phyloP scores from a whole-genome alignment of 2,797 vertebrate species.

The Cichlasoma orientale region DNA sequence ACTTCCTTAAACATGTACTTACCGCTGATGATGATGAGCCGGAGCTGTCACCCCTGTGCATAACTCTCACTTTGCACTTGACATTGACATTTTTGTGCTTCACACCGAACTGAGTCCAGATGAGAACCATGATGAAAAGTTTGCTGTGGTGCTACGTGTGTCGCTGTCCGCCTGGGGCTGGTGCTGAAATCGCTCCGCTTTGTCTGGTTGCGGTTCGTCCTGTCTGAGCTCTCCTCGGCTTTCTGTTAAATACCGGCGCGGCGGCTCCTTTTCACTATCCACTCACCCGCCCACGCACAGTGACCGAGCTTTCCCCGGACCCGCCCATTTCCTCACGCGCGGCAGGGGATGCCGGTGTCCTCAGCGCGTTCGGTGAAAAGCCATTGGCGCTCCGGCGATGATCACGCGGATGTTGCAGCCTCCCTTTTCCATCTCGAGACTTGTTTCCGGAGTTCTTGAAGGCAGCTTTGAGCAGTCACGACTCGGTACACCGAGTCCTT shows the following conservation, averaged over 20 bases:
- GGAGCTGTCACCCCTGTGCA: slow-evolving; percentile 82
- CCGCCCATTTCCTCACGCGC: slow-evolving; percentile 69
- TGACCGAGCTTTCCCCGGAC: slow-evolving; percentile 81
- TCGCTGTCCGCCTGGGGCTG: slow-evolving; percentile 69
- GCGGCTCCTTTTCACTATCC: slow-evolving; percentile 62
- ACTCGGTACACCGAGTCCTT: slow-evolving; percentile 38
- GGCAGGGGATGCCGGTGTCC: slow-evolving; percentile 77
- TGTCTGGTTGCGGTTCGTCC: background rate
- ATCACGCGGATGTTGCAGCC: slow-evolving; percentile 78
- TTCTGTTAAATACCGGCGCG: slow-evolving; percentile 67
- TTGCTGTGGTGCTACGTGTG: slow-evolving; percentile 28
- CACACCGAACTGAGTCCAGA: slow-evolving; percentile 85
- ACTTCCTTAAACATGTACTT: slow-evolving; percentile 40
- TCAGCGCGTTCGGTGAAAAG: slow-evolving; percentile 19
- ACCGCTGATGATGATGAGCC: slow-evolving; percentile 78
- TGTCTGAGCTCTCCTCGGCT: slow-evolving; percentile 49
- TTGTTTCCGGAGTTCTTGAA: slow-evolving; percentile 82
- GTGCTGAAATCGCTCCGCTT: slow-evolving; percentile 66
- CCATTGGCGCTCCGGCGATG: slow-evolving; percentile 67
- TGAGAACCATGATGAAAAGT: slow-evolving; percentile 79
- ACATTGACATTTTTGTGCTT: slow-evolving; percentile 85
- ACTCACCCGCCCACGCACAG: slow-evolving; percentile 72
- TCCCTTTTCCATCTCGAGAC: slow-evolving; percentile 75
- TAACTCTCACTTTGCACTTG: slow-evolving; percentile 83
- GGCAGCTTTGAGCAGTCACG: slow-evolving; percentile 68